Conservation (phyloP, 2,113 vertebrate genomes). For the Odocoileus virginianus region DNA sequence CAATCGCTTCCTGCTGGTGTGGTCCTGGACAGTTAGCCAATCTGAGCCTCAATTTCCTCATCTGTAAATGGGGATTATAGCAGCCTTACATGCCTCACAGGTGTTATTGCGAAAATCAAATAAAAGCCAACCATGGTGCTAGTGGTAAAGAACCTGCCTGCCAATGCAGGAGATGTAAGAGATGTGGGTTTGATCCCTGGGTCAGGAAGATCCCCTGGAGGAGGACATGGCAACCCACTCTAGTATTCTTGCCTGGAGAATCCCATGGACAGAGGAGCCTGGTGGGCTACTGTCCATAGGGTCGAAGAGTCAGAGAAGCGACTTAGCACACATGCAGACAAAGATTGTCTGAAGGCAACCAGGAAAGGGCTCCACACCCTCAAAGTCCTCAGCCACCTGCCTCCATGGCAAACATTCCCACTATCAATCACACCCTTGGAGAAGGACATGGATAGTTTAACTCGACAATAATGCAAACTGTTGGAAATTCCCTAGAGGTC, state of each 20-base stretch:
- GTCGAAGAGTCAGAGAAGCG: neutral
- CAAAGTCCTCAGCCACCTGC: neutral
- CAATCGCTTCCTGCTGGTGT: neutral
- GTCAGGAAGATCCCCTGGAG: neutral
- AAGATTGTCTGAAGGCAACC: neutral
- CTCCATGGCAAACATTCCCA: neutral
- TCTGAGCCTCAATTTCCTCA: neutral
- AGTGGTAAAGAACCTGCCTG: neutral
- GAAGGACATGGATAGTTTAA: neutral
- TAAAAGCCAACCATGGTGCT: neutral
- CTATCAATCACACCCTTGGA: neutral
- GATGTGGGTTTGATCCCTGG: neutral
- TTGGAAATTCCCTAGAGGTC: neutral
- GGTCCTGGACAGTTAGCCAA: neutral
- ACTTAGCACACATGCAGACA: neutral
- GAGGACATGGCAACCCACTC: neutral
- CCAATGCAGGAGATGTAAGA: neutral
- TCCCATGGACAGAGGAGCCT: neutral
- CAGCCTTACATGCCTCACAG: neutral
- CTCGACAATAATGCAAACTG: neutral
- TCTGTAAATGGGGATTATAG: neutral
- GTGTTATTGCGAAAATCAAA: constrained; percentile 6
- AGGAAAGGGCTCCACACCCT: neutral
- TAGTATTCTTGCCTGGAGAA: neutral
- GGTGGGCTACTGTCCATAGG: neutral